A percentile compares a stretch with the other conserved stretches of the same genome.
These are phyloP conservation scores for Aleadryas rufinucha DNA, from an alignment of 2,113 vertebrate species.

Conservation along the genomic window DNA sequence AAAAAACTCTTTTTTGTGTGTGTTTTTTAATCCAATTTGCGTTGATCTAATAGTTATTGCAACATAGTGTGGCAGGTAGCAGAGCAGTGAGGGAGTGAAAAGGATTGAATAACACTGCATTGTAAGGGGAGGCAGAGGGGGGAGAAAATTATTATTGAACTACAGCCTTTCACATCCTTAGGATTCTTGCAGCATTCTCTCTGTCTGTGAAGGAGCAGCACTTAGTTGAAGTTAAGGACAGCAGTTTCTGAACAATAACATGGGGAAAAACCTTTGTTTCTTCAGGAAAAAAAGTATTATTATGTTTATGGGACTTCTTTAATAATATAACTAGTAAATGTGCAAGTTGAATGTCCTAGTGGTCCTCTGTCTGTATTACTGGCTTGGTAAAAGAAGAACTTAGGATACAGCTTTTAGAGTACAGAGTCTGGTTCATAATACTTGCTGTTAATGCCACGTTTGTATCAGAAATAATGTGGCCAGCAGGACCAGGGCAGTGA, in stretches of 20 bases:
- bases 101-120: background rate
- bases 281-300: background rate
- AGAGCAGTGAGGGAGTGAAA: background rate
- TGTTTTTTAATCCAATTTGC: background rate
- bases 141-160: background rate
- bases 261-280: background rate
- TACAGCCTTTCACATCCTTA: background rate
- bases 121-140: background rate
- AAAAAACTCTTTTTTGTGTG: background rate
- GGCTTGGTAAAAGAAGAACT: background rate
- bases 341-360: background rate
- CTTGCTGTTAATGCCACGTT: accelerated
- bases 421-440: background rate
- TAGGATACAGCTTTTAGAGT: background rate
- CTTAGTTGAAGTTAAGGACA: background rate
- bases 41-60: background rate
- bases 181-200: background rate
- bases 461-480: background rate
- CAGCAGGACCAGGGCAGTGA: background rate
- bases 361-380: background rate
- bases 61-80: background rate
- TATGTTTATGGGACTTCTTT: background rate
- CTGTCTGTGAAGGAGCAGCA: background rate
- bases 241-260: background rate
- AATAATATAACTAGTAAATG: background rate